Conservation (phyloP, 2,797 vertebrate species). For the Hydrophis major region DNA sequence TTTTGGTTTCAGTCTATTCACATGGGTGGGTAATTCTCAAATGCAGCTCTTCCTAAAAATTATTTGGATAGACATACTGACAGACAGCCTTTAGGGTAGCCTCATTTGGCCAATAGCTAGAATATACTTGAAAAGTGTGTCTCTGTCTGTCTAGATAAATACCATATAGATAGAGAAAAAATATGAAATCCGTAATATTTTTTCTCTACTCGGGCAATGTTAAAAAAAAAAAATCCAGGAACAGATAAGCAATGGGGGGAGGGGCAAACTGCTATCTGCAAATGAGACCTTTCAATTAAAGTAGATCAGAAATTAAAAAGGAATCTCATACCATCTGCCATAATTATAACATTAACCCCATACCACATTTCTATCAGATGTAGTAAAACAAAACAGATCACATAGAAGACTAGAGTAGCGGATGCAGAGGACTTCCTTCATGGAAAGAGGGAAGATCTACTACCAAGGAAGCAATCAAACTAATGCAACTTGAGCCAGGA, state of each 20-base stretch:
- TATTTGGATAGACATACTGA: not conserved
- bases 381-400: not conserved
- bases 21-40: not conserved
- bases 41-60: not conserved
- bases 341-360: not conserved
- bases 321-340: not conserved
- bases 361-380: not conserved
- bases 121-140: not conserved
- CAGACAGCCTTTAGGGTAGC: not conserved
- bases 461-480: not conserved
- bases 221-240: not conserved
- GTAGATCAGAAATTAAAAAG: not conserved
- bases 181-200: not conserved
- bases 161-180: not conserved
- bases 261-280: not conserved
- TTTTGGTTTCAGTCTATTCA: not conserved
- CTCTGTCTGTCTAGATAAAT: not conserved
- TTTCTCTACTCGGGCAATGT: not conserved
- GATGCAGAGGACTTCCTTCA: not conserved
- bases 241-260: not conserved
- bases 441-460: not conserved
- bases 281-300: not conserved
- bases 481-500: not conserved
- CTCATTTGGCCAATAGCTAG: not conserved
- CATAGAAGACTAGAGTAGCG: not conserved